These are phyloP conservation scores for Atlantisia rogersi DNA, from an alignment of 2,113 vertebrate genomes.

Conservation along the genomic window DNA sequence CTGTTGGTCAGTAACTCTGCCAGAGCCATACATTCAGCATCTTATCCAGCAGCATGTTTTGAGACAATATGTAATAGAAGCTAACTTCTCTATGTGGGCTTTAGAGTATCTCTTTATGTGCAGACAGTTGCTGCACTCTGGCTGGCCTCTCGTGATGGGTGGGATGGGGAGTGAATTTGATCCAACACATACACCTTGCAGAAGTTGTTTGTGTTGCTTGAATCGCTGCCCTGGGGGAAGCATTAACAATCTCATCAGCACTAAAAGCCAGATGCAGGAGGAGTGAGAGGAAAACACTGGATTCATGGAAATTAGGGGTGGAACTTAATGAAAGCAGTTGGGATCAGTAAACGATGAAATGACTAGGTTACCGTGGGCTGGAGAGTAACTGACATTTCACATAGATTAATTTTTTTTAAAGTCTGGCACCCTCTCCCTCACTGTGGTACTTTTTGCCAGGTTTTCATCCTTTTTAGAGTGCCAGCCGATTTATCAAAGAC, in stretches of 20 bases:
- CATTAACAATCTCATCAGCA: background rate
- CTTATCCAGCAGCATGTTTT: background rate
- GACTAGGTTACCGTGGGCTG: background rate
- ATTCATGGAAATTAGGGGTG: background rate
- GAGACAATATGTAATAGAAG: background rate
- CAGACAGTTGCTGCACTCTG: background rate
- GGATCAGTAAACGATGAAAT: background rate
- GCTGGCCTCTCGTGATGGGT: background rate
- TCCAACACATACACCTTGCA: background rate
- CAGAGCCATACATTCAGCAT: background rate
- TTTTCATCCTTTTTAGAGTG: background rate
- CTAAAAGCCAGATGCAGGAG: background rate
- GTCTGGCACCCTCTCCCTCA: background rate
- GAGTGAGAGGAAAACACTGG: background rate
- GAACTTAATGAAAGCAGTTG: background rate
- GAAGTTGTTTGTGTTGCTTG: background rate
- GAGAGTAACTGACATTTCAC: background rate
- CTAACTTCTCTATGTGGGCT: background rate
- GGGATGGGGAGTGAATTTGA: background rate
- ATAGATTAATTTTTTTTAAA: background rate
- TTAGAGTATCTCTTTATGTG: background rate
- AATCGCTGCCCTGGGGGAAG: background rate
- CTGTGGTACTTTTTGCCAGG: background rate
- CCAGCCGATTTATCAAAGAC: background rate
- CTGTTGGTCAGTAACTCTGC: background rate